Conservation (phyloP, 2,113 vertebrate genomes). For the Emydura subglobosa region DNA sequence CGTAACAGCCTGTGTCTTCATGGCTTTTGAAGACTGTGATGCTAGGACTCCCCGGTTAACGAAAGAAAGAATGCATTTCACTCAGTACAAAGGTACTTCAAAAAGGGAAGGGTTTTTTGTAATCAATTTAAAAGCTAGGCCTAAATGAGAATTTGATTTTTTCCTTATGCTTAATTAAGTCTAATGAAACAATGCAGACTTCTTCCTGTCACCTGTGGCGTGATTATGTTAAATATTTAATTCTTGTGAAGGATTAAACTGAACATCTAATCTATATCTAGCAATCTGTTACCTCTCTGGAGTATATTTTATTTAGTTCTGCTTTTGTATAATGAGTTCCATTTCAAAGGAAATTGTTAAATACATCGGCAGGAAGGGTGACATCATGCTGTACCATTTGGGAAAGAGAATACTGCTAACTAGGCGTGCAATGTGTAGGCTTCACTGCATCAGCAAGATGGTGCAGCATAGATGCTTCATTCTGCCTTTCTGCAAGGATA, state of each 20-base stretch:
- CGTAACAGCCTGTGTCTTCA: slow-evolving; percentile 37
- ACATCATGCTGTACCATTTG: not conserved
- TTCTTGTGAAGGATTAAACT: slow-evolving; percentile 80
- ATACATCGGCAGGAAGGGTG: slow-evolving; percentile 29
- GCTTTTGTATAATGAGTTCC: slow-evolving; percentile 73
- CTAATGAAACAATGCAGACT: slow-evolving; percentile 83
- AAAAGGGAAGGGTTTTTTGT: slow-evolving; percentile 44
- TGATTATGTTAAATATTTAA: slow-evolving; percentile 85
- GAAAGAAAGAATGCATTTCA: not conserved
- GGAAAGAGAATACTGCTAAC: not conserved
- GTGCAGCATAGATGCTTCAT: accelerated
- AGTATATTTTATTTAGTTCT: slow-evolving; percentile 78
- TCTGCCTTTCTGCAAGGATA: not conserved
- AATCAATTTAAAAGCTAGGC: slow-evolving; percentile 73
- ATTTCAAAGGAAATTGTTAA: slow-evolving; percentile 71
- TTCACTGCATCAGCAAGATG: not conserved
- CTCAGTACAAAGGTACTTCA: not conserved
- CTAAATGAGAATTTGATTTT: slow-evolving; percentile 74
- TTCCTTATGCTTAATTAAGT: slow-evolving; percentile 83
- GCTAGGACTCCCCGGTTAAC: not conserved
- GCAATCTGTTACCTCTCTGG: slow-evolving; percentile 82
- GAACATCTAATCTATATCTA: slow-evolving; percentile 80
- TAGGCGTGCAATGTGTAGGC: accelerated
- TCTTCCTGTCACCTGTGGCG: slow-evolving; percentile 80
- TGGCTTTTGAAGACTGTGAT: not conserved